Evolutionary conservation across 2,113 vertebrate species (phyloP).

Genomic region (Barnardius zonarius): DNA sequence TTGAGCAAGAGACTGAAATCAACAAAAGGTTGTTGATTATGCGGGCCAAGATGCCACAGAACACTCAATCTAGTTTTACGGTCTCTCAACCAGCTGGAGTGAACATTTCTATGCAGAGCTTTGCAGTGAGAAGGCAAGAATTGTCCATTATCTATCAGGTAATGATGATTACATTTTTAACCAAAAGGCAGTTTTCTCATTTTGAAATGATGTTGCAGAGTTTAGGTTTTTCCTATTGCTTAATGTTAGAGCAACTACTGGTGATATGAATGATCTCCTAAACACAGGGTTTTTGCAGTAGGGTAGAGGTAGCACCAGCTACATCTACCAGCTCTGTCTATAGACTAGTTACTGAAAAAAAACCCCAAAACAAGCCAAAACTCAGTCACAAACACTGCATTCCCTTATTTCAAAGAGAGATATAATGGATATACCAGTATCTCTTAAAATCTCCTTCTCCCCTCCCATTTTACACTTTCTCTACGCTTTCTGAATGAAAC

Average conservation of each 20-base stretch:
- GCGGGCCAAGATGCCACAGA: neutral
- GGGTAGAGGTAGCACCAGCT: neutral
- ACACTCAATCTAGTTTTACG: neutral
- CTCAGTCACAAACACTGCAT: neutral
- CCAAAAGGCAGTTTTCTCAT: neutral
- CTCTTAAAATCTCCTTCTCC: neutral
- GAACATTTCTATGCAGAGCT: neutral
- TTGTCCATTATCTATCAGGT: neutral
- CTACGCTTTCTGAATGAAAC: neutral
- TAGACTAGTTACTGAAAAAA: neutral
- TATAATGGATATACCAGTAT: neutral
- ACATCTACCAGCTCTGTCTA: neutral
- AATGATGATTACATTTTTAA: neutral
- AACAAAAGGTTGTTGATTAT: neutral
- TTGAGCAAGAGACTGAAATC: neutral
- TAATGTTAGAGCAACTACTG: neutral
- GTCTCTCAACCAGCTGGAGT: neutral
- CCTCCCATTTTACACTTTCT: neutral
- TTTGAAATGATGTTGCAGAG: neutral
- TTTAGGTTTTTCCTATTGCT: neutral
- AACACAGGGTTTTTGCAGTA: neutral
- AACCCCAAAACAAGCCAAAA: neutral
- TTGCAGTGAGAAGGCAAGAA: neutral
- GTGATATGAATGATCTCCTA: neutral
- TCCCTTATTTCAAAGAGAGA: neutral